phyloP scores from a whole-genome alignment of 2,113 vertebrate genomes.

The Gymnarchus niloticus region DNA sequence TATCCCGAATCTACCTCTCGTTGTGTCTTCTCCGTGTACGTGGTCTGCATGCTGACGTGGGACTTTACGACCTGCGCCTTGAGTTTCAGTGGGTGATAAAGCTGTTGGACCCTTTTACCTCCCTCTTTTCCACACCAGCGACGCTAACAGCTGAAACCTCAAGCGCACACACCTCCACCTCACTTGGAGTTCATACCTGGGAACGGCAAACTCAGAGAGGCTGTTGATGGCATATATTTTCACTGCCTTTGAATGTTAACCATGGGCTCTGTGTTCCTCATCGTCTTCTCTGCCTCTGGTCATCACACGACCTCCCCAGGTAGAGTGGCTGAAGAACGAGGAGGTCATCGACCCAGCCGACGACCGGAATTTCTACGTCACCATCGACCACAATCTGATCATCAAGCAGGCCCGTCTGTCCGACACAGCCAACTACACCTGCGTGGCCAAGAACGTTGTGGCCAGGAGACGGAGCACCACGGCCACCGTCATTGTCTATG shows the following conservation, averaged over 20 bases:
- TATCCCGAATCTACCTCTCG: too few relatives aligned
- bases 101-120: too few relatives aligned
- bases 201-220: too few relatives aligned
- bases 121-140: too few relatives aligned
- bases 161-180: not conserved
- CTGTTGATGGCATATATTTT: too few relatives aligned
- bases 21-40: not conserved
- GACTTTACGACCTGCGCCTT: too few relatives aligned
- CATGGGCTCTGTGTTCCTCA: not conserved
- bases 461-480: constrained; percentile 93
- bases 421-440: constrained; percentile 95
- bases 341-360: constrained; percentile 90
- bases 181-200: too few relatives aligned
- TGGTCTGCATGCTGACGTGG: too few relatives aligned
- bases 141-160: not conserved
- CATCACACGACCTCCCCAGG: constrained; percentile 55
- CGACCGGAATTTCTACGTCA: constrained; percentile 98
- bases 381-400: constrained; percentile 97
- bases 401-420: constrained; percentile 97
- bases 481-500: constrained; percentile 90
- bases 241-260: too few relatives aligned
- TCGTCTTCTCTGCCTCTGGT: not conserved
- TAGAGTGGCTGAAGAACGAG: constrained; percentile 97
- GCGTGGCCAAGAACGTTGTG: constrained; percentile 95
- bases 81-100: too few relatives aligned